Evolutionary conservation across 2,888 invertebrate genomes (phyloP), one percentile per base, ranked within the genome.

Genomic region (Eubasilissa splendida): DNA sequence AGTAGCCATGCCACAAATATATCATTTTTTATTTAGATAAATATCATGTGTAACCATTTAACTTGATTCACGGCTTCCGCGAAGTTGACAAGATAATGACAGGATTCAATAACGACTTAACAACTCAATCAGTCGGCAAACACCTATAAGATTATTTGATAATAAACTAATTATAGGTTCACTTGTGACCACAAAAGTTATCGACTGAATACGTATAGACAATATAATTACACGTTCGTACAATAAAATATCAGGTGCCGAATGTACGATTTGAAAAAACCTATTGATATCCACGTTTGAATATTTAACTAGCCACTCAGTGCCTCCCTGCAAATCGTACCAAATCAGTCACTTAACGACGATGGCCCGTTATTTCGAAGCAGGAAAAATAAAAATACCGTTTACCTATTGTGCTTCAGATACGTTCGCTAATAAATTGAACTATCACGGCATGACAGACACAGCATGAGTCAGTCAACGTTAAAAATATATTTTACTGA

Each of bases 211-310:
- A 42, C 33, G 54, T 58, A 58, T 58, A 12, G 74, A 74, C 74
- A 74, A 31, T 58, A 33, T 74, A 58, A 74, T 74, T 74, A 58
- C 33, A 74, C 14, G 74, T 31, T 74, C 42, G 53, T 74, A 58
- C 58, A 31, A 31, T 54, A 58, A 74, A 74, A 74, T 58, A 74
- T 74, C 74, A 74, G 74, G 74, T 74, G 74, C 74, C 56, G 42
- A 63, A 63, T 42, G 42, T 9, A 50, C n/a, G 66, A 33, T 66
- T n/a, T 63, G 22, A 63, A 63, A 66, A 66, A 66, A 42, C 66
- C 42, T 33, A 66, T n/a, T 66, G 66, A 66, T 66, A 66, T 33
- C 66, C 33, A 42, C 66, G 42, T 10, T 66, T 63, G 22, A 50
- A 42, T 42, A 42, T 33, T 66, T 66, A 66, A 66, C 66, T 33